phyloP scores from a whole-genome alignment of 2,797 vertebrate species.

The Scolopax rusticola region DNA sequence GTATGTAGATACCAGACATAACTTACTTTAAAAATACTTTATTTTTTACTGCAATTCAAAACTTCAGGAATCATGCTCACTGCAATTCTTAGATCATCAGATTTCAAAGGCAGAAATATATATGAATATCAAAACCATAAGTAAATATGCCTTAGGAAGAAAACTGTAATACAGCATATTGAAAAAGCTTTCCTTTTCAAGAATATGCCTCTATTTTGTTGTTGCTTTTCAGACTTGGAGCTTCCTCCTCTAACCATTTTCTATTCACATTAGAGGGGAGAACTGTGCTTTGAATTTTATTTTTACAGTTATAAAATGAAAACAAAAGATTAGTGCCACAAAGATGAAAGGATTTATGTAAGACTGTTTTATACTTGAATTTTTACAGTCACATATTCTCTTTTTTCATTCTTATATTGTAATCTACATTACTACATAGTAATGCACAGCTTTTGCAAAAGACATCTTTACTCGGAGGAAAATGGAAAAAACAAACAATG shows the following conservation, averaged over 20 bases:
- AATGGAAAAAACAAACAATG: background rate
- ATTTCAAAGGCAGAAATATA: background rate
- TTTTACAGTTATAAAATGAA: background rate
- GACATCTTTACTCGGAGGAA: background rate
- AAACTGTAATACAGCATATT: background rate
- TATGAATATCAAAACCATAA: background rate
- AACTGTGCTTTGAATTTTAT: background rate
- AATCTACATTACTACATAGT: background rate
- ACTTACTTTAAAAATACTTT: background rate
- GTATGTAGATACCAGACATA: background rate
- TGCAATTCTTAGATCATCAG: background rate
- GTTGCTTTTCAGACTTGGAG: background rate
- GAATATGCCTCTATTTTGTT: background rate
- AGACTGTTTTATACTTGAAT: background rate
- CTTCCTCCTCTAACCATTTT: background rate
- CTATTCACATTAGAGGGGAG: background rate
- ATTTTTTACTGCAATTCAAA: background rate
- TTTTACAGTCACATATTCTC: background rate
- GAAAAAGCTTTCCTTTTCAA: background rate
- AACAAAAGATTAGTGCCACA: background rate
- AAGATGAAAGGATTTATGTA: background rate
- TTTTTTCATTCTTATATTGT: background rate
- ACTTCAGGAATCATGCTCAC: background rate
- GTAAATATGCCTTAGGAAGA: background rate
- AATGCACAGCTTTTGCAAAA: background rate